Evolutionary conservation across 1,140 invertebrate species (phyloP).

Genomic region (Arctopsyche grandis): DNA sequence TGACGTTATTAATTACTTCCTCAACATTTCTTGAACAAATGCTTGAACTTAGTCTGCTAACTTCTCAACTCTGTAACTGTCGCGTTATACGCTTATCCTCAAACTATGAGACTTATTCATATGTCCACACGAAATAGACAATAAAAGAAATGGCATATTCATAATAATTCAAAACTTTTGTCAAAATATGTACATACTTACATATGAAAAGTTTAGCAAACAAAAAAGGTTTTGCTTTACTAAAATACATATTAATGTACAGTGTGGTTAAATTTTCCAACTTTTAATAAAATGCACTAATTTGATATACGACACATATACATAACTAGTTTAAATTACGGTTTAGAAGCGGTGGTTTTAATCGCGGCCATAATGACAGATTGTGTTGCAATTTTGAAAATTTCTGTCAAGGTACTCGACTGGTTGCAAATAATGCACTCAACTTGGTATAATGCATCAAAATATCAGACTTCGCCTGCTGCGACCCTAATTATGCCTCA

Average conservation of each 20-base stretch:
- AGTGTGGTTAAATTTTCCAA: no score
- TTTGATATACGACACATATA: no score
- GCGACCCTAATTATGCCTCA: neutral
- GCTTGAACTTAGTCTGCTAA: slow-evolving; percentile 41
- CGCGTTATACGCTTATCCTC: neutral
- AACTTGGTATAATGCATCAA: neutral
- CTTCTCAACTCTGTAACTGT: slow-evolving; percentile 40
- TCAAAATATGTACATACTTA: no score
- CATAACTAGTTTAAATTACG: no score
- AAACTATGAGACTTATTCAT: slow-evolving; percentile 5
- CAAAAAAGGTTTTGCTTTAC: no score
- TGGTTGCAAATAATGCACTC: neutral
- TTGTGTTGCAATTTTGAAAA: neutral
- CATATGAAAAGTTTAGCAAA: no score
- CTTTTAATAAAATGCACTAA: no score
- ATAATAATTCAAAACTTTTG: no score
- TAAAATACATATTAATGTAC: no score
- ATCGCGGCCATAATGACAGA: neutral
- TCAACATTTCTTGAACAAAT: slow-evolving; percentile 51
- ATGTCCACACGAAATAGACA: no score
- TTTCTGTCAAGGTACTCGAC: neutral
- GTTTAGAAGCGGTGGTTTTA: neutral
- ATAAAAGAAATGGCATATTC: no score
- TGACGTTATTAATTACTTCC: slow-evolving; percentile 55
- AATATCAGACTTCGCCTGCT: neutral